These are phyloP conservation scores for Gastrophysa polygoni DNA, from an alignment of 2,888 invertebrate genomes.

Conservation along the genomic window DNA sequence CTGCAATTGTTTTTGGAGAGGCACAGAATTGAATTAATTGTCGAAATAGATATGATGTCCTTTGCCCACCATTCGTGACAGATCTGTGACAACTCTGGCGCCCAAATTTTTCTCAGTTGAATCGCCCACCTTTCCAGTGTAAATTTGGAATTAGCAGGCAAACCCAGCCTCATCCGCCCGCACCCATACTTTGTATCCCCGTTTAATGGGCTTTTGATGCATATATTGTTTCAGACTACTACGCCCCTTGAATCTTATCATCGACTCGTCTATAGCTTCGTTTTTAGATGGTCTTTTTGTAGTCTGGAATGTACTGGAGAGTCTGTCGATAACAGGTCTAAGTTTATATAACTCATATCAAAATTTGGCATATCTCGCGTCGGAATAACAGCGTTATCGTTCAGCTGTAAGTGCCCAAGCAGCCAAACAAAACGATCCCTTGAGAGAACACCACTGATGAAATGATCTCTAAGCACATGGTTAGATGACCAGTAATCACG, in stretches of 20 bases:
- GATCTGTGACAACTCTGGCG: no score
- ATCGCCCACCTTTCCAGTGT: slow-evolving; percentile 45
- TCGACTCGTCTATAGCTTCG: no score
- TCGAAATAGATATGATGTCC: slow-evolving; percentile 37
- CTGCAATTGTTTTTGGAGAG: slow-evolving; percentile 14
- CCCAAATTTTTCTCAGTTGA: no score
- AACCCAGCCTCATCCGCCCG: slow-evolving; percentile 33
- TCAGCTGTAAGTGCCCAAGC: no score
- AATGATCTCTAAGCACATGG: slow-evolving; percentile 6
- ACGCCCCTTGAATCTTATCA: slow-evolving; percentile 33
- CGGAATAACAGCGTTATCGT: slow-evolving; percentile 13
- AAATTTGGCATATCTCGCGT: background rate
- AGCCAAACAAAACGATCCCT: no score
- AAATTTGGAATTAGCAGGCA: slow-evolving; percentile 36
- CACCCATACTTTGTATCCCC: no score
- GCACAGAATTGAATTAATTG: slow-evolving; percentile 29
- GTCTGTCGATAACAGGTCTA: slow-evolving; percentile 37
- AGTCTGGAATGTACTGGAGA: no score
- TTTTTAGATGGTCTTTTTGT: background rate
- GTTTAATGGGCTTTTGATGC: slow-evolving; percentile 46
- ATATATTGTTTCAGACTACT: slow-evolving; percentile 43
- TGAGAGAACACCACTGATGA: slow-evolving; percentile 3
- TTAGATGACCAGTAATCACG: slow-evolving; percentile 38
- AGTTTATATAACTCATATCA: slow-evolving; percentile 16
- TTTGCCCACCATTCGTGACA: slow-evolving; percentile 13